A percentile compares a stretch with the other conserved stretches of the same genome.
Evolutionary conservation across 1,140 invertebrate genomes (phyloP).

Genomic region (Dufourea novaeangliae): DNA sequence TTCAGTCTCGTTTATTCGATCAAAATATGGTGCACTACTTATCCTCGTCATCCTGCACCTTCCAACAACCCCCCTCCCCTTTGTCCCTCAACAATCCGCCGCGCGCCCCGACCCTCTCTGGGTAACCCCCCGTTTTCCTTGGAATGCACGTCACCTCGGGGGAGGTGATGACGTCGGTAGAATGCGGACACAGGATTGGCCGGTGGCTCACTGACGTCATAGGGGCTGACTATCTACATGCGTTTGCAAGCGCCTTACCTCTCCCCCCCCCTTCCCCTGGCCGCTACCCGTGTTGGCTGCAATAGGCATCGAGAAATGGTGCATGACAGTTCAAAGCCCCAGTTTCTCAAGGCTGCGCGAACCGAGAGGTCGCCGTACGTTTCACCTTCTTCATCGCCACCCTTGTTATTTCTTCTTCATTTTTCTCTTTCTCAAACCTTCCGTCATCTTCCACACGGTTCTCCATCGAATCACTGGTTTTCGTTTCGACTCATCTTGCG

Average conservation of each 20-base stretch:
- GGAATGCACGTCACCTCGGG: conserved; percentile 77
- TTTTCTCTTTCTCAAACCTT: not conserved
- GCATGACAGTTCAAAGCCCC: conserved; percentile 79
- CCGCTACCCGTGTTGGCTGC: conserved; percentile 55
- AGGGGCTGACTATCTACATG: conserved; percentile 61
- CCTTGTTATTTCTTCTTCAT: conserved; percentile 5
- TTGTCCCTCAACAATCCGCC: conserved; percentile 50
- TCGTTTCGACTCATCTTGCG: not conserved
- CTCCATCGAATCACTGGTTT: not conserved
- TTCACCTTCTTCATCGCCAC: conserved; percentile 44
- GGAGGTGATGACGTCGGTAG: conserved; percentile 78
- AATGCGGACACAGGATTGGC: conserved; percentile 75
- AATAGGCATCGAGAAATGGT: conserved; percentile 75
- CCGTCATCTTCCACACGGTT: not conserved
- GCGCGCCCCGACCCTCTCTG: conserved; percentile 60
- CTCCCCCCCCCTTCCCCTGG: conserved; percentile 51
- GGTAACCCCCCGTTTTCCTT: conserved; percentile 67
- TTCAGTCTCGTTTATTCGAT: conserved; percentile 76
- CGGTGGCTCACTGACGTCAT: conserved; percentile 76
- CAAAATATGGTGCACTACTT: conserved; percentile 73
- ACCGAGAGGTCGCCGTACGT: conserved; percentile 73
- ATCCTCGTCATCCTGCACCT: conserved; percentile 65
- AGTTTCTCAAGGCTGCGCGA: conserved; percentile 80
- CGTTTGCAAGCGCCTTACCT: too few species aligned
- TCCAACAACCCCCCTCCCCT: conserved; percentile 44